These are phyloP conservation scores for Girardinichthys multiradiatus DNA, from an alignment of 2,113 vertebrate genomes.

Conservation along the genomic window DNA sequence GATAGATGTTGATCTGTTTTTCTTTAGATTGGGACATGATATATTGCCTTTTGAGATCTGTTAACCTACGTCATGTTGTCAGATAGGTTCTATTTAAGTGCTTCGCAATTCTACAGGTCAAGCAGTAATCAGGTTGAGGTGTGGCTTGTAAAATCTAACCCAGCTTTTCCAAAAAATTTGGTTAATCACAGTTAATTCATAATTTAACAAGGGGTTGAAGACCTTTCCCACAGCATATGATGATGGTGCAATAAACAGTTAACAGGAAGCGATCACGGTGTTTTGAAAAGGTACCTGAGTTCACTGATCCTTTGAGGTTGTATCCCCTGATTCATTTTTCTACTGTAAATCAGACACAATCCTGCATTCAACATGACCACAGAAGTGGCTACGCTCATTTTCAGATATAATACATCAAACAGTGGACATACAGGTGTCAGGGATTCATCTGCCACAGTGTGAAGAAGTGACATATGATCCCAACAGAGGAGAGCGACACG, in stretches of 20 bases:
- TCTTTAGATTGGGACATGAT: too few species aligned
- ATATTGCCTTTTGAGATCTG: too few species aligned
- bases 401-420: conserved; percentile 13
- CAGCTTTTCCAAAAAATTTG: too few species aligned
- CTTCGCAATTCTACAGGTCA: too few species aligned
- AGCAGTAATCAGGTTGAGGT: too few species aligned
- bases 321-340: conserved; percentile 24
- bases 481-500: conserved; percentile 62
- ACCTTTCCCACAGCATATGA: too few species aligned
- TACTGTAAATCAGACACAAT: conserved; percentile 12
- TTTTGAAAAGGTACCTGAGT: not conserved
- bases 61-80: too few species aligned
- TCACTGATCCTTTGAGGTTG: conserved; percentile 39
- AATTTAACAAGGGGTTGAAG: too few species aligned
- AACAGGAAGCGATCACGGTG: not conserved
- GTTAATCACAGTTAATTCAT: too few species aligned
- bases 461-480: conserved; percentile 62
- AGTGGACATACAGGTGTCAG: not conserved
- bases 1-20: too few species aligned
- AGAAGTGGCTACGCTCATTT: conserved; percentile 26
- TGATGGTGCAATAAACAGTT: not conserved
- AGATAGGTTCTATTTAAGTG: too few species aligned
- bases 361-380: conserved; percentile 16
- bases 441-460: conserved; percentile 15
- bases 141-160: too few species aligned